Percentiles rank a stretch among this genome's conserved stretches.
Evolutionary conservation across 2,113 vertebrate species (phyloP).

Genomic region (Ailurus styani): DNA sequence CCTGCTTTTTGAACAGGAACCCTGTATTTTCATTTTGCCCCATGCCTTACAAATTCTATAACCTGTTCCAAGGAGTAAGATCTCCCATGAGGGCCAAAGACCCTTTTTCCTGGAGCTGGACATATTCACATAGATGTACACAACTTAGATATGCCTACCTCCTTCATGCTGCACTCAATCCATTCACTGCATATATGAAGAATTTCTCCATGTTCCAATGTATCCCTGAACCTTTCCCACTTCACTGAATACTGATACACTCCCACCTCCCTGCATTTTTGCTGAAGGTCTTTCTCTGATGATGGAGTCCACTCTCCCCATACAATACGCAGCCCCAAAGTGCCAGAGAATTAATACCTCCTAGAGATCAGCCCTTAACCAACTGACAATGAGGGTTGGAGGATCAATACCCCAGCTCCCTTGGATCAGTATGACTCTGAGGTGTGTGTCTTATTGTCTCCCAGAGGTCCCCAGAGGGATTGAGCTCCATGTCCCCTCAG

Average conservation of each 20-base stretch:
- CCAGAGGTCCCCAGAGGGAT: background rate
- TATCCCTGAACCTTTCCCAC: background rate
- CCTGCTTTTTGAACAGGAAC: background rate
- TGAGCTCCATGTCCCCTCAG: background rate
- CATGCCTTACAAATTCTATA: background rate
- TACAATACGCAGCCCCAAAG: background rate
- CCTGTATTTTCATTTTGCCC: background rate
- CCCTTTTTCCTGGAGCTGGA: background rate
- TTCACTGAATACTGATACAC: background rate
- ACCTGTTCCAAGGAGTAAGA: background rate
- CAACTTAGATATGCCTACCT: background rate
- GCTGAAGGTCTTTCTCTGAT: background rate
- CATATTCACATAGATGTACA: background rate
- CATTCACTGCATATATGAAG: background rate
- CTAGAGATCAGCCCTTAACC: background rate
- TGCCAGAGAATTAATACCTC: background rate
- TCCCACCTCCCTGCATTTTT: background rate
- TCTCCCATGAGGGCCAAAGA: background rate
- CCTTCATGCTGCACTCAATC: background rate
- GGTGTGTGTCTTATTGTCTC: background rate
- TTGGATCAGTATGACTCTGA: background rate
- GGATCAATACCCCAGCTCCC: background rate
- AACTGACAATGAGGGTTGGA: background rate
- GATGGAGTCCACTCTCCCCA: background rate
- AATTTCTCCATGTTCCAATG: background rate